These are phyloP conservation scores for Sialia sialis DNA, from an alignment of 2,113 vertebrate genomes.

Conservation along the genomic window DNA sequence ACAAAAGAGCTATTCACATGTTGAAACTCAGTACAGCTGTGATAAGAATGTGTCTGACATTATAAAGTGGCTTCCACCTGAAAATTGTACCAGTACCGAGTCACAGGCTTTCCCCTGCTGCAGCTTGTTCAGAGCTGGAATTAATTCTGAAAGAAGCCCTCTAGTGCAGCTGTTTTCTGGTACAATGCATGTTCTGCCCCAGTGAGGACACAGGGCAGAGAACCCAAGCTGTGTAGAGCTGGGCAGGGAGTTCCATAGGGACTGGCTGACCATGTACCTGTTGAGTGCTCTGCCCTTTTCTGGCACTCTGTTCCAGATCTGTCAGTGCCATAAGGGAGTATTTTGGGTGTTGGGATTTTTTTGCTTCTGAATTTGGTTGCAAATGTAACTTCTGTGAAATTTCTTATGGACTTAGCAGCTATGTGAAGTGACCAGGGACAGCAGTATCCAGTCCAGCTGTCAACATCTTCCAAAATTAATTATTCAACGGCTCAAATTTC, in stretches of 20 bases:
- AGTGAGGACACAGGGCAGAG: background rate
- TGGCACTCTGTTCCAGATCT: background rate
- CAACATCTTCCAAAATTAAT: background rate
- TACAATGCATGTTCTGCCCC: accelerated
- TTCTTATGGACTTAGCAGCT: background rate
- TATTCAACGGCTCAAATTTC: background rate
- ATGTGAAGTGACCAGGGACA: background rate
- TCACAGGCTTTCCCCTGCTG: background rate
- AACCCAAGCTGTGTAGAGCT: accelerated
- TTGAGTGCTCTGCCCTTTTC: background rate
- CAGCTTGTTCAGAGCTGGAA: background rate
- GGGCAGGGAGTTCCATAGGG: accelerated
- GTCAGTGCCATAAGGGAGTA: background rate
- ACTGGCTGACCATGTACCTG: accelerated
- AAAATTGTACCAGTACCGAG: background rate
- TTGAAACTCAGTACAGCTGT: background rate
- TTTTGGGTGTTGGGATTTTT: background rate
- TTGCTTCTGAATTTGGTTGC: background rate
- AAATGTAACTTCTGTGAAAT: background rate
- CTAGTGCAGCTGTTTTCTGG: background rate
- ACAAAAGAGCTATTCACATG: background rate
- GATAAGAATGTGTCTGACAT: background rate
- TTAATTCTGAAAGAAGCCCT: background rate
- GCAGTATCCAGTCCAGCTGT: background rate
- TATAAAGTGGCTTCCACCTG: background rate